Conservation (phyloP, 2,888 invertebrate species). For the Sminthurinus aureus region DNA sequence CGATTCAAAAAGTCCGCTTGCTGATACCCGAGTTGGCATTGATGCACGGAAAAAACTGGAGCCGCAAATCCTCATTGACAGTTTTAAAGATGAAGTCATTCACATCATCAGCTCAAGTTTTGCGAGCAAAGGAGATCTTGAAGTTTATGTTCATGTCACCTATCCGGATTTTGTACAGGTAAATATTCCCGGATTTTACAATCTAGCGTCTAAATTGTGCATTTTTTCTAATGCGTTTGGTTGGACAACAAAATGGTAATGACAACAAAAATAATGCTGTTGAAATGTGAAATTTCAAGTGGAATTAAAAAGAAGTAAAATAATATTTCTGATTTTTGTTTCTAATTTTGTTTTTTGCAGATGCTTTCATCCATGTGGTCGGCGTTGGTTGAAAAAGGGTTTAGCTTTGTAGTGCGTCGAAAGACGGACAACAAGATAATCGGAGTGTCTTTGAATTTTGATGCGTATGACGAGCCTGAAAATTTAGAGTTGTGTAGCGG, state of each 20-base stretch:
- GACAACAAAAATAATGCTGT: too few relatives aligned
- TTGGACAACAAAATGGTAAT: too few relatives aligned
- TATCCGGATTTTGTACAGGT: slow-evolving; percentile 75
- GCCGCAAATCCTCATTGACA: slow-evolving; percentile 68
- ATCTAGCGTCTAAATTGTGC: too few relatives aligned
- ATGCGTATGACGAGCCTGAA: slow-evolving; percentile 81
- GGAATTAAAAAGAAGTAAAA: too few relatives aligned
- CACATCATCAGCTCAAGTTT: slow-evolving; percentile 85
- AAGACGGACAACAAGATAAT: slow-evolving; percentile 68
- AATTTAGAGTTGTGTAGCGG: slow-evolving; percentile 73
- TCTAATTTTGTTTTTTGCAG: too few relatives aligned
- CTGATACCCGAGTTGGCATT: slow-evolving; percentile 68
- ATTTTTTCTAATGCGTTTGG: too few relatives aligned
- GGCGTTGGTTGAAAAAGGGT: too few relatives aligned
- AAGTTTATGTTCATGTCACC: slow-evolving; percentile 76
- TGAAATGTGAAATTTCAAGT: too few relatives aligned
- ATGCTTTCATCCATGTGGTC: too few relatives aligned
- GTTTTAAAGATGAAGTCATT: slow-evolving; percentile 73
- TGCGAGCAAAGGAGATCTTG: slow-evolving; percentile 84
- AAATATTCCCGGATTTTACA: too few relatives aligned
- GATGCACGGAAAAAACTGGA: slow-evolving; percentile 51
- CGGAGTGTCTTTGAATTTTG: slow-evolving; percentile 81
- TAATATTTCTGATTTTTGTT: too few relatives aligned
- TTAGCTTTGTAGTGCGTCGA: slow-evolving; percentile 73
- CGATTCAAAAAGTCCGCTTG: neutral